phyloP scores from a whole-genome alignment of 1,140 invertebrate genomes.

The Saccostrea glomerata region DNA sequence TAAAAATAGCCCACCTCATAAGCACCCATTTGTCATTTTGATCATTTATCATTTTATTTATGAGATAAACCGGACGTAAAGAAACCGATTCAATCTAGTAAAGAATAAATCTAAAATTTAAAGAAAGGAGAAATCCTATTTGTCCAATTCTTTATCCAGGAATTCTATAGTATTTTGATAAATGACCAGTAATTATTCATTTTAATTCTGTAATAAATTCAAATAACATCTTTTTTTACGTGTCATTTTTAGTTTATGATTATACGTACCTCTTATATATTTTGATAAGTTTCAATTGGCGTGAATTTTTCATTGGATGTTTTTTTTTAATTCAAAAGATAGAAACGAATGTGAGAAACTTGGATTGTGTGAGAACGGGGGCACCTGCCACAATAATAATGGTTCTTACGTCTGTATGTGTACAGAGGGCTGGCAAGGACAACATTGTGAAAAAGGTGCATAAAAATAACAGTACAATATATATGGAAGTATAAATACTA shows the following conservation, averaged over 20 bases:
- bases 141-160: not conserved
- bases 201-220: not conserved
- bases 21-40: not conserved
- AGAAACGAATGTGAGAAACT: conserved; percentile 35
- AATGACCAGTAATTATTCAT: not conserved
- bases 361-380: conserved; percentile 42
- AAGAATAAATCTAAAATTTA: not conserved
- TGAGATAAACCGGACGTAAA: not conserved
- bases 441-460: conserved; percentile 30
- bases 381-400: conserved; percentile 42
- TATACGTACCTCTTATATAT: too few relatives aligned
- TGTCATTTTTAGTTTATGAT: not conserved
- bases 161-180: not conserved
- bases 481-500: not conserved
- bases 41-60: conserved; percentile 4
- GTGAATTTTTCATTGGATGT: not conserved
- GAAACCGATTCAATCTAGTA: not conserved
- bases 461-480: not conserved
- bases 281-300: not conserved
- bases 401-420: conserved; percentile 41
- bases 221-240: not conserved
- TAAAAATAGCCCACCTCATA: not conserved
- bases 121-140: conserved; percentile 1
- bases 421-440: conserved; percentile 42
- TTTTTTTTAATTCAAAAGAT: not conserved